These are phyloP conservation scores for Silurus asotus DNA, from an alignment of 2,113 vertebrate genomes.

Conservation along the genomic window DNA sequence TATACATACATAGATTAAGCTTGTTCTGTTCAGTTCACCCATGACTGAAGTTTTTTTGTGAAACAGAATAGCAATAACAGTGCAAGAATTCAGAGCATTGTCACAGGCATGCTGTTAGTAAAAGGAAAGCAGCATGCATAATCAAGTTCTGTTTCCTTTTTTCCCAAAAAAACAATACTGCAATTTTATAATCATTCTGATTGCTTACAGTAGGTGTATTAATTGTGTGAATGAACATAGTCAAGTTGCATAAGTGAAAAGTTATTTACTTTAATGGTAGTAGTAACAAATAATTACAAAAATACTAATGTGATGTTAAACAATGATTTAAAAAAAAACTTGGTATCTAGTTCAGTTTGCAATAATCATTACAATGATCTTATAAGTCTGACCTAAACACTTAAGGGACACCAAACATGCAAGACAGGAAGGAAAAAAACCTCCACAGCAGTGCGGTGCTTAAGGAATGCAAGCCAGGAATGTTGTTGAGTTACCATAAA, in stretches of 20 bases:
- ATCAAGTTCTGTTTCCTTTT: background rate
- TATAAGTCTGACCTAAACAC: background rate
- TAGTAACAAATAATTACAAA: background rate
- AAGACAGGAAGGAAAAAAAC: constrained; percentile 33
- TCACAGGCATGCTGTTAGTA: background rate
- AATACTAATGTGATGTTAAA: background rate
- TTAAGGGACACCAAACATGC: constrained; percentile 3
- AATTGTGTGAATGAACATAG: background rate
- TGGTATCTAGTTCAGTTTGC: background rate
- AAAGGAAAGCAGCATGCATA: background rate
- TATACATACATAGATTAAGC: background rate
- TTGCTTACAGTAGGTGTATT: background rate
- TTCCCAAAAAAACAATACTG: no score
- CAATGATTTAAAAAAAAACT: background rate
- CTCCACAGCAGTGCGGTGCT: constrained; percentile 63
- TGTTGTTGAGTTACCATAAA: constrained; percentile 76
- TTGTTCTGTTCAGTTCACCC: background rate
- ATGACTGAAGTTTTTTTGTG: background rate
- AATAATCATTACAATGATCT: background rate
- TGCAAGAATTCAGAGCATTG: background rate
- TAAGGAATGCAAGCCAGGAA: constrained; percentile 83
- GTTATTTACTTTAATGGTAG: background rate
- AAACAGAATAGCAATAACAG: background rate
- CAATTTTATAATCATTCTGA: background rate
- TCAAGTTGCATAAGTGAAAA: background rate